phyloP scores from a whole-genome alignment of 2,797 vertebrate species.

The Rhadinocentrus ornatus region DNA sequence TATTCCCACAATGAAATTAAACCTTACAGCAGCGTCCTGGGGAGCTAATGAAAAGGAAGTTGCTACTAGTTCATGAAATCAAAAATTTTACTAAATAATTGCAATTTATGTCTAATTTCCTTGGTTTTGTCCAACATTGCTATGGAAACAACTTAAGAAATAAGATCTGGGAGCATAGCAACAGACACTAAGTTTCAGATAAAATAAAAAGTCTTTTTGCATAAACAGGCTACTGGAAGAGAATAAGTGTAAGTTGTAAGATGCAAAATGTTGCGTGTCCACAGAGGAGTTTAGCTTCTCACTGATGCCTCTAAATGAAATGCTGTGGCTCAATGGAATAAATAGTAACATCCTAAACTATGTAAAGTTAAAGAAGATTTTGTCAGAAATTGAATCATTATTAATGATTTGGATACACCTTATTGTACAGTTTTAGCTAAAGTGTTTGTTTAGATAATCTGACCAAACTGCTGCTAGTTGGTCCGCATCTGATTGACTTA shows the following conservation, averaged over 20 bases:
- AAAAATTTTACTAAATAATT: background rate
- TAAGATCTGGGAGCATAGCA: conserved; percentile 4
- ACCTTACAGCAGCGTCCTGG: conserved; percentile 59
- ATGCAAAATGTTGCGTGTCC: background rate
- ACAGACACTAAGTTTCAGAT: background rate
- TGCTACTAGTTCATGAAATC: background rate
- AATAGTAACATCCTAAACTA: no score
- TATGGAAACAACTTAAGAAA: background rate
- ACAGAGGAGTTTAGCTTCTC: background rate
- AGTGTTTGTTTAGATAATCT: background rate
- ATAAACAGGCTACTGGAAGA: background rate
- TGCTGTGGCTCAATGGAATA: no score
- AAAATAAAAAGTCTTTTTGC: background rate
- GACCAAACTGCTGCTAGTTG: background rate
- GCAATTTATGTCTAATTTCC: background rate
- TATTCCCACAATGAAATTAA: conserved; percentile 79
- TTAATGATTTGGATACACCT: background rate
- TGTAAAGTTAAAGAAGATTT: no score
- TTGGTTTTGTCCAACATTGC: background rate
- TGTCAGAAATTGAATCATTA: no score
- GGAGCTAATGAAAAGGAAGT: conserved; percentile 68
- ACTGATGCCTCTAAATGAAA: background rate
- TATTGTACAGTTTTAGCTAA: background rate
- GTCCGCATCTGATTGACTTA: background rate
- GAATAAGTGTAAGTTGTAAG: background rate